Evolutionary conservation across 2,797 vertebrate genomes (phyloP).

Genomic region (Chiloscyllium punctatum): DNA sequence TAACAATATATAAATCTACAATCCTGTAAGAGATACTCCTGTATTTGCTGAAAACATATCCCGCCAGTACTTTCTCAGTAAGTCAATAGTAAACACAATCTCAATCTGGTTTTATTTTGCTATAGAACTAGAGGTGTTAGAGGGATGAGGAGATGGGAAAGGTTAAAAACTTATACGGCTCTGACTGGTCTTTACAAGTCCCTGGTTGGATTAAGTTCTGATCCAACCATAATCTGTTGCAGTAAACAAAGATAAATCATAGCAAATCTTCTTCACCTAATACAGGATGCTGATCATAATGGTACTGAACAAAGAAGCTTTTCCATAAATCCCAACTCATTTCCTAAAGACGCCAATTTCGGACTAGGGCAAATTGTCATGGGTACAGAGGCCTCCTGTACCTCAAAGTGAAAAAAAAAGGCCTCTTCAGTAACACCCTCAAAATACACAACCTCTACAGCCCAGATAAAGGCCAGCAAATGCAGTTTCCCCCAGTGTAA

Average conservation of each 20-base stretch:
- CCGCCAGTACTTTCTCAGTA: not conserved
- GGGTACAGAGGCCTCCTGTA: not conserved
- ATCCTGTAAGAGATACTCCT: not conserved
- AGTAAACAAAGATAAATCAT: not conserved
- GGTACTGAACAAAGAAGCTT: too few relatives aligned
- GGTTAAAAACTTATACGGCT: not conserved
- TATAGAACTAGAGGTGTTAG: not conserved
- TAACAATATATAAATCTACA: not conserved
- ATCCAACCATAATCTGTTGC: not conserved
- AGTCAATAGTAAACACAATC: not conserved
- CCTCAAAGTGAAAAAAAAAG: too few relatives aligned
- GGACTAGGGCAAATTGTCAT: not conserved
- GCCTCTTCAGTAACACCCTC: too few relatives aligned
- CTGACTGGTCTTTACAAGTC: not conserved
- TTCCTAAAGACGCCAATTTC: not conserved
- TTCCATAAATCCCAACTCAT: not conserved
- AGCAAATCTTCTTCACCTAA: not conserved
- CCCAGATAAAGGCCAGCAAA: too few relatives aligned
- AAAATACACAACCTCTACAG: too few relatives aligned
- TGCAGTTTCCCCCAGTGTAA: too few relatives aligned
- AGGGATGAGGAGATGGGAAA: not conserved
- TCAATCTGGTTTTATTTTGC: not conserved
- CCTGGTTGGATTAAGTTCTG: not conserved
- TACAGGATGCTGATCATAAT: too few relatives aligned
- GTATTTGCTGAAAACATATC: not conserved